Base-by-base conservation (phyloP, 2,888 invertebrate genomes). In the Philereme transversata region DNA sequence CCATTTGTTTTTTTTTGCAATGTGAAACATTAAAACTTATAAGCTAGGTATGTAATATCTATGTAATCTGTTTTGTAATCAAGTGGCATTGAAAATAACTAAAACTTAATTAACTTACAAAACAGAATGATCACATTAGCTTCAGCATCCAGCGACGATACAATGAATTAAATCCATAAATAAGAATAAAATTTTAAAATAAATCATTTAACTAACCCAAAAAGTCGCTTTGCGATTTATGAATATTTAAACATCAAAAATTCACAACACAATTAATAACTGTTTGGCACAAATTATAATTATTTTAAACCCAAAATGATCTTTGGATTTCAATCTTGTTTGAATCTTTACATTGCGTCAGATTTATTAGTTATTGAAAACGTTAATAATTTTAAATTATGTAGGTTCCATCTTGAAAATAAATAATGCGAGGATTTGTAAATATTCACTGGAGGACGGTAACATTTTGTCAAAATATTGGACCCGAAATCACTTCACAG, bases 371-470 rank as follows among this genome's bases (percentile, higher is more conserved):
- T 55, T 59, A 62, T 71, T 76, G 74, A 74, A 67, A 55, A 33
- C 67, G 59, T 70, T 65, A 36, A 8, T 33, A 64, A 79, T 77
- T 77, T 77, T 78, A 80, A 5, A 5, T 11, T 11, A 44, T 5
- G 11, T 22, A 7, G 22, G 22, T 45, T 5, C 9, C 5, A 38
- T 51, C 10, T 38, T 57, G 5, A 56, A 54, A 67, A 22, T 22
- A 22, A 60, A 38, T 58, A 52, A 52, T 56, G 57, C 57, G 50
- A 53, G 48, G 49, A 51, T 53, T 43, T 38, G 5, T 49, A 43
- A 47, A 48, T 52, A 54, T 73, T 85, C 85, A 87, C 88, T 88
- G 87, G 83, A 76, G 87, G 87, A 88, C 88, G 88, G 87, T 86
- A 85, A 86, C 82, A 79, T 80, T 75, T 51, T 48, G 64, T 65